A percentile compares a stretch with the other conserved stretches of the same genome.
Conservation (phyloP, 2,888 invertebrate genomes). For the Gymnosoma rotundatum region DNA sequence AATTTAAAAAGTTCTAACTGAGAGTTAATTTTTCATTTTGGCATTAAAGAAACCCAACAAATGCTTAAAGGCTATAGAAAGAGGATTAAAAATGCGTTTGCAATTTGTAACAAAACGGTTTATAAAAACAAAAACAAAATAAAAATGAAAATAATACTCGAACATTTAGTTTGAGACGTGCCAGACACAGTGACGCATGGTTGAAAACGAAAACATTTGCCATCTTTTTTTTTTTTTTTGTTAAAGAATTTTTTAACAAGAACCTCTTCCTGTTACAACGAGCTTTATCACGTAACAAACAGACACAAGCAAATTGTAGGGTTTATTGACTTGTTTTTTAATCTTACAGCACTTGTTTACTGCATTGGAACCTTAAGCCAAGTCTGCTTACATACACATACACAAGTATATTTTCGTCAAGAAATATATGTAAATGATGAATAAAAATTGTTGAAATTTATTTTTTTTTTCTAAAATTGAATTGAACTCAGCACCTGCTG, state of each 20-base stretch:
- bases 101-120: slow-evolving; percentile 48
- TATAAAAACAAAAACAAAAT: neutral
- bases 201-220: slow-evolving; percentile 13
- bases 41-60: slow-evolving; percentile 38
- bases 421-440: neutral
- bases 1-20: neutral
- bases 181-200: slow-evolving; percentile 64
- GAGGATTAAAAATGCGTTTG: slow-evolving; percentile 5
- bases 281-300: slow-evolving; percentile 5
- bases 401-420: neutral
- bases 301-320: slow-evolving; percentile 46
- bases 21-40: slow-evolving; percentile 21
- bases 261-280: slow-evolving; percentile 29
- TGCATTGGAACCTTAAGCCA: slow-evolving; percentile 31
- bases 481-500: slow-evolving; percentile 55
- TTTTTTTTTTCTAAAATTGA: slow-evolving; percentile 23
- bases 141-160: slow-evolving; percentile 19
- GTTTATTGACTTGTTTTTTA: slow-evolving; percentile 66
- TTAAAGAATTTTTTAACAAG: slow-evolving; percentile 5
- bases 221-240: neutral
- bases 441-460: slow-evolving; percentile 21
- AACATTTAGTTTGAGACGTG: slow-evolving; percentile 62
- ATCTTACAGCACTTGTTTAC: slow-evolving; percentile 26
- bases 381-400: neutral
- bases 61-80: neutral